These are phyloP conservation scores for Bos javanicus DNA, from an alignment of 2,113 vertebrate species.

Conservation along the genomic window DNA sequence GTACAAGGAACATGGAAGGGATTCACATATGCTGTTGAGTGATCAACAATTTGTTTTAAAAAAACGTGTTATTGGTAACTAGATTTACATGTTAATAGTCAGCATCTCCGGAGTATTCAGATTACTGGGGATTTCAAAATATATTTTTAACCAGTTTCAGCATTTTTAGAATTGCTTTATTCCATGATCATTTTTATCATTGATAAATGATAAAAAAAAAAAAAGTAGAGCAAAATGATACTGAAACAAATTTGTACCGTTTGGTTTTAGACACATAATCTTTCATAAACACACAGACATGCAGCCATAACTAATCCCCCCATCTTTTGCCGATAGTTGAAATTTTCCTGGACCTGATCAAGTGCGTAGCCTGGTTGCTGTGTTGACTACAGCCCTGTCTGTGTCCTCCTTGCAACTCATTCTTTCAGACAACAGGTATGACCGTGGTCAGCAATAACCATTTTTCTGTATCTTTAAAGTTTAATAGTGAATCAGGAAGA, in stretches of 20 bases:
- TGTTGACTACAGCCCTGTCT: neutral
- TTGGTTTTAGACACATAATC: conserved; percentile 24
- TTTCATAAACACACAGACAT: neutral
- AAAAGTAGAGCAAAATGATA: conserved; percentile 6
- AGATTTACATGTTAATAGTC: neutral
- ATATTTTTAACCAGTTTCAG: conserved; percentile 14
- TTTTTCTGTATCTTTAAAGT: neutral
- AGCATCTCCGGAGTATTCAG: neutral
- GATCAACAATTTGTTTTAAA: conserved; percentile 12
- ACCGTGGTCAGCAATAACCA: neutral
- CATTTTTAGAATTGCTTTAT: conserved; percentile 41
- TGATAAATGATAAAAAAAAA: neutral
- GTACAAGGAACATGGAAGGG: neutral
- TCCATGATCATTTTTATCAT: neutral
- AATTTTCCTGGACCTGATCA: conserved; percentile 36
- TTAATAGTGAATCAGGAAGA: neutral
- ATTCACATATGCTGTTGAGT: neutral
- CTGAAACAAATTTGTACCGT: neutral
- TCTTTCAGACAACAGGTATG: conserved; percentile 33
- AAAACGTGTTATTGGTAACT: neutral
- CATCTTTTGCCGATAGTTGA: neutral
- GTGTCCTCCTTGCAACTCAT: neutral
- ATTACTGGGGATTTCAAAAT: neutral
- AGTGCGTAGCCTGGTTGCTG: neutral
- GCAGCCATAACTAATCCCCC: neutral